Evolutionary conservation across 2,888 invertebrate genomes (phyloP).

Genomic region (Drepana falcataria): DNA sequence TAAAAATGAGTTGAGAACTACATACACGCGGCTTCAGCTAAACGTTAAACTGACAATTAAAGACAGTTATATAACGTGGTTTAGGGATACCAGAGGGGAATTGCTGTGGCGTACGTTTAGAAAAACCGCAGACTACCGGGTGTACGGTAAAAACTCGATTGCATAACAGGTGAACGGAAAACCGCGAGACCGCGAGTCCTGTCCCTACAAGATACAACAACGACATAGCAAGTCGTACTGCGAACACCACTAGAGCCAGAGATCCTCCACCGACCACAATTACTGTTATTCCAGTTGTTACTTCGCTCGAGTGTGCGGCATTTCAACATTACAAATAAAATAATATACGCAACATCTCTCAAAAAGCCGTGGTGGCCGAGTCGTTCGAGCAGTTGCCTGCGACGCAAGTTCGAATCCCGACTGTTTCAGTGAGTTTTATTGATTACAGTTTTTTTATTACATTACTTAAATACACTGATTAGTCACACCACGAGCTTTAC

Average conservation of each 20-base stretch:
- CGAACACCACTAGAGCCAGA: conserved; percentile 14
- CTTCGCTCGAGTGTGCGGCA: conserved; percentile 23
- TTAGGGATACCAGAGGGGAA: conserved; percentile 47
- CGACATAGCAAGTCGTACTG: conserved; percentile 10
- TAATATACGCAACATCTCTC: too few relatives aligned
- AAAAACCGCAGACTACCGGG: conserved; percentile 51
- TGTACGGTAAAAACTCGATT: conserved; percentile 42
- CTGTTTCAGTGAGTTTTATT: too few relatives aligned
- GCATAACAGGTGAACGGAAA: conserved; percentile 42
- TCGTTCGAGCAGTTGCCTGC: too few relatives aligned
- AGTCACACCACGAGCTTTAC: too few relatives aligned
- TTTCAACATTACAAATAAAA: conserved; percentile 28
- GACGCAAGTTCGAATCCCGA: too few relatives aligned
- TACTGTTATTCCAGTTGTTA: not conserved
- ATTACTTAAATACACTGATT: too few relatives aligned
- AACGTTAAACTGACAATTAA: conserved; percentile 37
- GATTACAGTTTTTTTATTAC: too few relatives aligned
- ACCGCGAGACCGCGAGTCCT: conserved; percentile 22
- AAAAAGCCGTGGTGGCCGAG: too few relatives aligned
- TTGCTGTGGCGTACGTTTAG: conserved; percentile 39
- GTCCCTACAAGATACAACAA: conserved; percentile 14
- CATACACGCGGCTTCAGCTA: conserved; percentile 27
- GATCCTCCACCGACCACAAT: conserved; percentile 14
- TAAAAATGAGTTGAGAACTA: conserved; percentile 11
- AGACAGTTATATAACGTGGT: conserved; percentile 50